Evolutionary conservation across 1,140 invertebrate genomes (phyloP).

Genomic region (Danaus melanippus): DNA sequence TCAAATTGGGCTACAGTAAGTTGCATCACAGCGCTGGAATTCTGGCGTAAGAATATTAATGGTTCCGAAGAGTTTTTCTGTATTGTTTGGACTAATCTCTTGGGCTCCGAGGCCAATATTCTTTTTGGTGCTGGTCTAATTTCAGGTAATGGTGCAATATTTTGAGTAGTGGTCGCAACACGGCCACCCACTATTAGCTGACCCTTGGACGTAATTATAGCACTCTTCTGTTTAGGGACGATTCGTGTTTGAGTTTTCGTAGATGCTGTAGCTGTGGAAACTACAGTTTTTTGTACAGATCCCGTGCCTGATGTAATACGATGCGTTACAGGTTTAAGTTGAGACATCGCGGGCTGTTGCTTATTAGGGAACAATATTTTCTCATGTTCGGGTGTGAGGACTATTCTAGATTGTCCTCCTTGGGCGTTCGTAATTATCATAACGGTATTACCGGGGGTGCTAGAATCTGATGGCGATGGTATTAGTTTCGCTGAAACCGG

Average conservation of each 20-base stretch:
- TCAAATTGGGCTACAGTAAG: slow-evolving; percentile 66
- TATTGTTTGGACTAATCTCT: slow-evolving; percentile 49
- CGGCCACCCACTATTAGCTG: slow-evolving; percentile 66
- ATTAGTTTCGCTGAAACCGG: slow-evolving; percentile 68
- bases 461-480: slow-evolving; percentile 41
- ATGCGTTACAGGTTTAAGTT: slow-evolving; percentile 62
- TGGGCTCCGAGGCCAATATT: slow-evolving; percentile 44
- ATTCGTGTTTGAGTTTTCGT: slow-evolving; percentile 49
- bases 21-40: slow-evolving; percentile 62
- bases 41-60: slow-evolving; percentile 60
- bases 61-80: slow-evolving; percentile 52
- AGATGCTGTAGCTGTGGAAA: slow-evolving; percentile 34
- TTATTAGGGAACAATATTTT: slow-evolving; percentile 71
- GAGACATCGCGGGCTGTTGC: slow-evolving; percentile 49
- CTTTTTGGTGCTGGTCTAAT: slow-evolving; percentile 50
- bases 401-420: slow-evolving; percentile 71
- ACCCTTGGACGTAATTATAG: slow-evolving; percentile 71
- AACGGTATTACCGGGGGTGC: slow-evolving; percentile 59
- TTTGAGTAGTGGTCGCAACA: slow-evolving; percentile 55
- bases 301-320: slow-evolving; percentile 36
- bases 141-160: slow-evolving; percentile 61
- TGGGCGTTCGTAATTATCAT: slow-evolving; percentile 76
- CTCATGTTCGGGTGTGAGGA: slow-evolving; percentile 74
- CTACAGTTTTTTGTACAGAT: slow-evolving; percentile 35
- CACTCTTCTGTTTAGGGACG: slow-evolving; percentile 58